A percentile compares a stretch with the other conserved stretches of the same genome.
Evolutionary conservation across 2,113 vertebrate genomes (phyloP).

Genomic region (Heptranchias perlo): DNA sequence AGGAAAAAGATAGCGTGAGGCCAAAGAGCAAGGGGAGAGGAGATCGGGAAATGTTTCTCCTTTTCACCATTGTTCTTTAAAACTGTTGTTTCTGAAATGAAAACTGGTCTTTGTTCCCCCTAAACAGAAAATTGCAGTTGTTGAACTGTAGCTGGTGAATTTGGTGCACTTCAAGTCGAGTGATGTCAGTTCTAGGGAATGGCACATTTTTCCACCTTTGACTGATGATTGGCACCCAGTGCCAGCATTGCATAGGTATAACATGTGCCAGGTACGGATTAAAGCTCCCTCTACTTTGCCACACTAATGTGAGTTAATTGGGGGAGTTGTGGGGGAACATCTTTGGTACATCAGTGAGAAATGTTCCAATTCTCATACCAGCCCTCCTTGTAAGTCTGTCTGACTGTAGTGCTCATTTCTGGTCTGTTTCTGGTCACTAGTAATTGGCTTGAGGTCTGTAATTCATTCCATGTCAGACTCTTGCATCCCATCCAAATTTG

Average conservation of each 20-base stretch:
- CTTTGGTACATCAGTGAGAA: not conserved
- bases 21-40: not conserved
- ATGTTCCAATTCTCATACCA: not conserved
- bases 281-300: too few relatives aligned
- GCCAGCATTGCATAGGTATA: not conserved
- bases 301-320: too few relatives aligned
- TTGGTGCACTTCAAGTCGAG: not conserved
- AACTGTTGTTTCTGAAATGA: not conserved
- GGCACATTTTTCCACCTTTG: not conserved
- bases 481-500: not conserved
- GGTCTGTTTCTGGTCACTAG: not conserved
- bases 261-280: too few relatives aligned
- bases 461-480: not conserved
- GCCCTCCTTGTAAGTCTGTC: not conserved
- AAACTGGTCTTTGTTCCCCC: not conserved
- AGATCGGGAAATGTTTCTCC: not conserved
- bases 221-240: not conserved
- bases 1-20: too few relatives aligned
- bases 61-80: not conserved
- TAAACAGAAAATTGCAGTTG: too few relatives aligned
- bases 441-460: not conserved
- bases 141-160: not conserved
- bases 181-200: not conserved
- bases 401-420: not conserved
- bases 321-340: too few relatives aligned